phyloP scores from a whole-genome alignment of 2,888 invertebrate species.

The Liodrosophila aerea region DNA sequence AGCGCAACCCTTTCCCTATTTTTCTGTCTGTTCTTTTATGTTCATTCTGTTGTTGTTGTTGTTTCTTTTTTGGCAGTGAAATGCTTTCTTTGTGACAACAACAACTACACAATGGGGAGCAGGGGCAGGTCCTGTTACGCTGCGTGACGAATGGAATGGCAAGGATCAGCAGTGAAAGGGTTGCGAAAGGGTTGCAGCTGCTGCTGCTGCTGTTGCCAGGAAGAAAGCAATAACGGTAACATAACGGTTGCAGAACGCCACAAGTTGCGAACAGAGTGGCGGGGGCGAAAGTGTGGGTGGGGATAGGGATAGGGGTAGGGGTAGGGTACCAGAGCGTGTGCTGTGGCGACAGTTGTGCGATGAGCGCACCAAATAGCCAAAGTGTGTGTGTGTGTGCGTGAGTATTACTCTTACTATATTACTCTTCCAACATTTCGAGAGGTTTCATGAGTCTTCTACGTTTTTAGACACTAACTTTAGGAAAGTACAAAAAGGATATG shows the following conservation, averaged over 20 bases:
- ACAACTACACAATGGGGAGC: slow-evolving; percentile 7
- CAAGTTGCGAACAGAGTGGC: slow-evolving; percentile 12
- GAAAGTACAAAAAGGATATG: too few species aligned
- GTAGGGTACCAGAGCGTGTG: not conserved
- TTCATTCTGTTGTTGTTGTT: too few species aligned
- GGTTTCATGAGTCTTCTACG: too few species aligned
- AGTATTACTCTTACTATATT: too few species aligned
- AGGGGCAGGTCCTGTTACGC: slow-evolving; percentile 5
- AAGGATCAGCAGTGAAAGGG: too few species aligned
- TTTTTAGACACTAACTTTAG: too few species aligned
- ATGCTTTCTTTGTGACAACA: slow-evolving; percentile 51
- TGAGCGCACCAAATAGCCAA: slow-evolving; percentile 25
- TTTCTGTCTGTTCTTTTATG: not conserved
- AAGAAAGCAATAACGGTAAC: slow-evolving; percentile 40
- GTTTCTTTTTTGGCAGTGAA: slow-evolving; percentile 39
- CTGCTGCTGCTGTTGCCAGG: slow-evolving; percentile 36
- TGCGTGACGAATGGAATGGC: slow-evolving; percentile 9
- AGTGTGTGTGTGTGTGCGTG: too few species aligned
- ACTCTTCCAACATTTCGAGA: too few species aligned
- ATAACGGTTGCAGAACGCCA: slow-evolving; percentile 48
- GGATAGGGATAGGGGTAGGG: too few species aligned
- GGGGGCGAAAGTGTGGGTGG: too few species aligned
- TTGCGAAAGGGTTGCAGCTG: slow-evolving; percentile 39
- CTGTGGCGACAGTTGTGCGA: slow-evolving; percentile 44
- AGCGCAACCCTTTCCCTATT: slow-evolving; percentile 11